These are phyloP conservation scores for Varanus komodoensis DNA, from an alignment of 2,113 vertebrate genomes.

Conservation along the genomic window DNA sequence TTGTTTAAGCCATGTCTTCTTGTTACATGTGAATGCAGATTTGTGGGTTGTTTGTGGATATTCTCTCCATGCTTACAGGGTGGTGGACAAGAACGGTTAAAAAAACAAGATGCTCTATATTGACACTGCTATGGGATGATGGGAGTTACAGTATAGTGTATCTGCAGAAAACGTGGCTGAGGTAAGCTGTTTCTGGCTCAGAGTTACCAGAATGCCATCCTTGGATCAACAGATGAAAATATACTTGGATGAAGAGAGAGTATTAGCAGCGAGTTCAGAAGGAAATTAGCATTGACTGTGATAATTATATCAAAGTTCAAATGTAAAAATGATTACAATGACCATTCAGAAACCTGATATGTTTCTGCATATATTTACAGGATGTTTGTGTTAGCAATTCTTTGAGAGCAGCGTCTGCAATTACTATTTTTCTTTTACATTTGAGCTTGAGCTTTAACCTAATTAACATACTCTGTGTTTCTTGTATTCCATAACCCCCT, in stretches of 20 bases:
- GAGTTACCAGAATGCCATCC: not conserved
- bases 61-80: too few relatives aligned
- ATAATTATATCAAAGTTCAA: not conserved
- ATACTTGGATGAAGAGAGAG: not conserved
- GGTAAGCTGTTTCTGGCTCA: not conserved
- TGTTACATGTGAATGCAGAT: too few relatives aligned
- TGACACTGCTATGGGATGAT: not conserved
- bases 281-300: not conserved
- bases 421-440: not conserved
- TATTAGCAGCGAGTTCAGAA: not conserved
- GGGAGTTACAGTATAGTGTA: not conserved
- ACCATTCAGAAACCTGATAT: not conserved
- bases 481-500: not conserved
- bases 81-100: too few relatives aligned
- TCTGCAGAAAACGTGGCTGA: not conserved
- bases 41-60: too few relatives aligned
- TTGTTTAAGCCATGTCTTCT: too few relatives aligned
- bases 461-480: not conserved
- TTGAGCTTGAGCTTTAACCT: not conserved
- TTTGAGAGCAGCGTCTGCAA: not conserved
- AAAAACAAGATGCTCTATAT: too few relatives aligned
- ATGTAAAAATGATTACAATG: not conserved
- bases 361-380: not conserved
- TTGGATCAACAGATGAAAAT: not conserved
- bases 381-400: not conserved